These are phyloP conservation scores for Trematomus bernacchii DNA, from an alignment of 2,797 vertebrate species.

Conservation along the genomic window DNA sequence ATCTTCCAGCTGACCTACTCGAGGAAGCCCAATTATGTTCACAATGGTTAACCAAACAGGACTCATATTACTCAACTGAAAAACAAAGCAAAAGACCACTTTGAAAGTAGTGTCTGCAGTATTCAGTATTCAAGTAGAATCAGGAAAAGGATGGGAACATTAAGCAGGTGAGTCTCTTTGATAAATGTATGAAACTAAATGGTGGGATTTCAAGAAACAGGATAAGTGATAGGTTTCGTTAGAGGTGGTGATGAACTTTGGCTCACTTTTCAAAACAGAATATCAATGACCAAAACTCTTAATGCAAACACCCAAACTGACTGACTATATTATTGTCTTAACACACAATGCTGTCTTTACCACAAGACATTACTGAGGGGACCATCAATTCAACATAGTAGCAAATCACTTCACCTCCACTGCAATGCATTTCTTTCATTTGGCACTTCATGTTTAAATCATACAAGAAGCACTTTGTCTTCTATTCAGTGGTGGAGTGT, in stretches of 20 bases:
- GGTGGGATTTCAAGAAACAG: background rate
- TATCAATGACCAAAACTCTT: background rate
- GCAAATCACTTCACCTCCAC: background rate
- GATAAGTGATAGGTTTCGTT: background rate
- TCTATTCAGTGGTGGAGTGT: too few relatives aligned
- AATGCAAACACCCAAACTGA: background rate
- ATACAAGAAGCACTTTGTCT: background rate
- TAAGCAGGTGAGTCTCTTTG: background rate
- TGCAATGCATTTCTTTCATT: background rate
- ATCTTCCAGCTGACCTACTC: constrained; percentile 59
- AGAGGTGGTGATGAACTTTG: background rate
- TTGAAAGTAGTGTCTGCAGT: background rate
- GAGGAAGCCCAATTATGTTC: background rate
- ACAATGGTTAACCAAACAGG: background rate
- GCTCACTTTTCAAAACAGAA: background rate
- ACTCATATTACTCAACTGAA: background rate
- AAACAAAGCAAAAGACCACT: background rate
- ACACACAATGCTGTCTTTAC: background rate
- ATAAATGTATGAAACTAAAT: background rate
- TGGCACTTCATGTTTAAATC: background rate
- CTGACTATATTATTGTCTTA: background rate
- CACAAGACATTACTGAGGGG: background rate
- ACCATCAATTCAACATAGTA: background rate
- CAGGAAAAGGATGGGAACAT: background rate
- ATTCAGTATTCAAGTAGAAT: too few relatives aligned